phyloP scores from a whole-genome alignment of 2,888 invertebrate species.

The Ernsta delagoae region DNA sequence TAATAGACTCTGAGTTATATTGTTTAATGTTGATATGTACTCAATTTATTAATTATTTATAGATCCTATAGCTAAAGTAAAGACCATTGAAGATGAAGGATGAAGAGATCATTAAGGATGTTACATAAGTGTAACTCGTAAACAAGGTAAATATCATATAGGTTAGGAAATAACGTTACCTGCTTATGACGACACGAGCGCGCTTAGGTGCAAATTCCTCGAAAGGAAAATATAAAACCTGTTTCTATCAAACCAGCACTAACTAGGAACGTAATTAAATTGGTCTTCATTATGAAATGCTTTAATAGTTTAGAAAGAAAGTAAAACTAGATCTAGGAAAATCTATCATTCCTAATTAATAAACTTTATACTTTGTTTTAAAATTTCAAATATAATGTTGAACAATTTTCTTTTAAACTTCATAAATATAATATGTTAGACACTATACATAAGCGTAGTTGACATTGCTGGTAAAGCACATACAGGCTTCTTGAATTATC shows the following conservation, averaged over 20 bases:
- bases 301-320: background rate
- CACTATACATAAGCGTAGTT: constrained; percentile 4
- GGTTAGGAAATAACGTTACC: background rate
- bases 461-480: constrained; percentile 19
- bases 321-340: background rate
- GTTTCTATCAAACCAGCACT: background rate
- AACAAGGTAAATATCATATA: background rate
- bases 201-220: background rate
- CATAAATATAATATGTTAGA: constrained; percentile 3
- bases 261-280: background rate
- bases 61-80: too few species aligned
- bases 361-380: too few species aligned
- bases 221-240: constrained; percentile 7
- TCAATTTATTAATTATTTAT: too few species aligned
- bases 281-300: background rate
- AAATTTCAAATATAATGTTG: too few species aligned
- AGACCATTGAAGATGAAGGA: too few species aligned
- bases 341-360: too few species aligned
- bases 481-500: background rate
- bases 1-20: too few species aligned
- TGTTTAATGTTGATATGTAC: too few species aligned
- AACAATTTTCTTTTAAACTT: background rate
- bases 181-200: background rate
- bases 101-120: too few species aligned
- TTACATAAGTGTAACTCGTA: background rate